Evolutionary conservation across 2,888 invertebrate species (phyloP).

Genomic region (Slavum lentiscoides): DNA sequence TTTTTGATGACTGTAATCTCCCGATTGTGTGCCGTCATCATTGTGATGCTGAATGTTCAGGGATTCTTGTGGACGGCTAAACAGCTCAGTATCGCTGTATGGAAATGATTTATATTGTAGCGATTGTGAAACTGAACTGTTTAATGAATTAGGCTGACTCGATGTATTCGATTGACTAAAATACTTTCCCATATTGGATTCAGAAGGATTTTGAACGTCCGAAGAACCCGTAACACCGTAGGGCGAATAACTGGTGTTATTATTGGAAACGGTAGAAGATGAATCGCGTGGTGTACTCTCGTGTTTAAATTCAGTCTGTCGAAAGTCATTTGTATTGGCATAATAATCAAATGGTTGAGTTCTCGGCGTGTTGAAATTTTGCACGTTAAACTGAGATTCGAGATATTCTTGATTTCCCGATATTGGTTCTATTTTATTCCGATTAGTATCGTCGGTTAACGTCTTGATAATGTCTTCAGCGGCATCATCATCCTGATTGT

Average conservation of each 20-base stretch:
- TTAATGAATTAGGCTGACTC: conserved; percentile 13
- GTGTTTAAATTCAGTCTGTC: not conserved
- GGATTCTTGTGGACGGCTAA: not conserved
- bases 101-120: conserved; percentile 9
- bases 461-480: conserved; percentile 26
- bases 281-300: conserved; percentile 19
- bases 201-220: conserved; percentile 18
- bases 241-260: not conserved
- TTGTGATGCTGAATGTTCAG: not conserved
- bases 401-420: conserved; percentile 35
- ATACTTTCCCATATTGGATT: not conserved
- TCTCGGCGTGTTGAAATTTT: not conserved
- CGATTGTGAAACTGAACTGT: conserved; percentile 7
- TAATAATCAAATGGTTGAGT: not conserved
- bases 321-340: conserved; percentile 9
- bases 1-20: conserved; percentile 10
- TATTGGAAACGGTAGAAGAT: not conserved
- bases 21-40: not conserved
- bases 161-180: conserved; percentile 18
- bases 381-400: conserved; percentile 3
- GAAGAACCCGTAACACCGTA: not conserved
- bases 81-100: not conserved
- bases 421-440: not conserved
- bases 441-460: conserved; percentile 16
- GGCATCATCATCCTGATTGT: conserved; percentile 36